Conservation (phyloP, 2,113 vertebrate species). For the Sylvilagus bachmani region DNA sequence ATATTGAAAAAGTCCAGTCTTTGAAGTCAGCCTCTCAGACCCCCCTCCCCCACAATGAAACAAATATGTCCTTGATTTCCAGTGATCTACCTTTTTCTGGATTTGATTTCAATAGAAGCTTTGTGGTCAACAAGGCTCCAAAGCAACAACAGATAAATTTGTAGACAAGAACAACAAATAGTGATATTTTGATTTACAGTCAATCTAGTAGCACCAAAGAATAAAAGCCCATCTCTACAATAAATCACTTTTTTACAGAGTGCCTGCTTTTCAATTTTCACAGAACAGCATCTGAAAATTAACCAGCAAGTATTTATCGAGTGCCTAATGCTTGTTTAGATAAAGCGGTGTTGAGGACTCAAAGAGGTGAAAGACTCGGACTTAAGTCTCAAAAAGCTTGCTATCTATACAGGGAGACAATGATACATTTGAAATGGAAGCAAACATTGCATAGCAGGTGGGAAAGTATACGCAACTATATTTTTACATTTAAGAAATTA, state of each 20-base stretch:
- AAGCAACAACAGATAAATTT: constrained; percentile 16
- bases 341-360: neutral
- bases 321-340: constrained; percentile 26
- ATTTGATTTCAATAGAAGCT: constrained; percentile 41
- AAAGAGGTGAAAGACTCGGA: constrained; percentile 17
- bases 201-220: neutral
- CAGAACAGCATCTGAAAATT: constrained; percentile 18
- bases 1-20: neutral
- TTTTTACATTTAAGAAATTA: neutral
- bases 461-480: neutral
- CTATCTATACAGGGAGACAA: neutral
- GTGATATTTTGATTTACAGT: neutral
- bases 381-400: constrained; percentile 31
- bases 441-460: neutral
- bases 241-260: constrained; percentile 30
- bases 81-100: neutral
- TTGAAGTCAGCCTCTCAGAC: neutral
- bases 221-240: constrained; percentile 39
- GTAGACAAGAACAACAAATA: constrained; percentile 37
- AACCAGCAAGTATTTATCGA: constrained; percentile 22
- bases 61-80: constrained; percentile 7
- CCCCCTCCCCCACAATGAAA: neutral
- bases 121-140: constrained; percentile 21
- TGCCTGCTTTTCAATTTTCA: neutral
- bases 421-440: constrained; percentile 13